These are phyloP conservation scores for Pseudoatta argentina DNA, from an alignment of 1,140 invertebrate genomes.

Conservation along the genomic window DNA sequence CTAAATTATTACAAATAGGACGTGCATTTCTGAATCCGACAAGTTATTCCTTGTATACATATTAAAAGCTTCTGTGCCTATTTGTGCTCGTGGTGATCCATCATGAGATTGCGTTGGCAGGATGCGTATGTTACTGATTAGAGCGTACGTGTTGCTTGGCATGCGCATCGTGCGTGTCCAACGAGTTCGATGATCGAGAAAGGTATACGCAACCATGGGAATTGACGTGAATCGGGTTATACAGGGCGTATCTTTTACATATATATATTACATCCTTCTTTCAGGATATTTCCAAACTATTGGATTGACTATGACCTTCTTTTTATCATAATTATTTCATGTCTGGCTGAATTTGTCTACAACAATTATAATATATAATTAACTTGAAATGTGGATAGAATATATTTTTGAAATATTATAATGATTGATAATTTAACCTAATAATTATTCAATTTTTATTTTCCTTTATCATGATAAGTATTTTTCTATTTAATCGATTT, in stretches of 20 bases:
- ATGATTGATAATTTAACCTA: background rate
- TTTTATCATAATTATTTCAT: conserved; percentile 38
- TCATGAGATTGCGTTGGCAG: conserved; percentile 36
- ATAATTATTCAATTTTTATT: background rate
- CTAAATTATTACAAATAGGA: conserved; percentile 45
- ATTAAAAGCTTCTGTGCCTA: conserved; percentile 10
- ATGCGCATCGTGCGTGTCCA: conserved; percentile 56
- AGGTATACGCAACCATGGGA: conserved; percentile 52
- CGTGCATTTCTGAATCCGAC: conserved; percentile 13
- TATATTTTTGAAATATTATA: background rate
- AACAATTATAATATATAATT: background rate
- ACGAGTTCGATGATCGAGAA: conserved; percentile 71
- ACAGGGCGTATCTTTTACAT: conserved; percentile 48
- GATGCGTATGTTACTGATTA: conserved; percentile 61
- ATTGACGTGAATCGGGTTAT: conserved; percentile 61
- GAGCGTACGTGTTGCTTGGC: conserved; percentile 36
- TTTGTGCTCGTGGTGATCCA: conserved; percentile 25
- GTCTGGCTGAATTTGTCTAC: background rate
- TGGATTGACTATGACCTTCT: conserved; percentile 20
- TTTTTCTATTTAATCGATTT: background rate
- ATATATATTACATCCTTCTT: conserved; percentile 55
- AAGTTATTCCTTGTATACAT: conserved; percentile 29
- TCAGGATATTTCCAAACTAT: conserved; percentile 41
- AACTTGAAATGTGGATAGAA: background rate
- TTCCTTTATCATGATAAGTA: background rate